These are phyloP conservation scores for Pristiophorus japonicus DNA, from an alignment of 2,113 vertebrate species.

Conservation along the genomic window DNA sequence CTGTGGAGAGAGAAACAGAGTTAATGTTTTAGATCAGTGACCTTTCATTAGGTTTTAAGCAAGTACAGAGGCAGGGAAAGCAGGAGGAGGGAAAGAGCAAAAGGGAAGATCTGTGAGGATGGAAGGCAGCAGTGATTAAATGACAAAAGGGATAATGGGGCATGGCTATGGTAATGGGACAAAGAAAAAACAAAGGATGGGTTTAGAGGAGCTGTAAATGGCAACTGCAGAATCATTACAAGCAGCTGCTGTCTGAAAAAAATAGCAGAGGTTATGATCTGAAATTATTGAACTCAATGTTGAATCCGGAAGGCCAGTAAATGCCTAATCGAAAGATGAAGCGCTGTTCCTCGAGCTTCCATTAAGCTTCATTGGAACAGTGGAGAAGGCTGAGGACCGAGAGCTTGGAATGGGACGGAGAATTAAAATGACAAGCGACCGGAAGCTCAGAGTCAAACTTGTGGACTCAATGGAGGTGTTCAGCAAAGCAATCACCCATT, in stretches of 20 bases:
- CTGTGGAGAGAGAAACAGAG: neutral
- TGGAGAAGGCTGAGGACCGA: neutral
- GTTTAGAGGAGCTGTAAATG: neutral
- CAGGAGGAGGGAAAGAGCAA: neutral
- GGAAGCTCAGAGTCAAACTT: too few species aligned
- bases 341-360: neutral
- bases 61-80: neutral
- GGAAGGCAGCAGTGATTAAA: neutral
- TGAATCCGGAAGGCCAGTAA: neutral
- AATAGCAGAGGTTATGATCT: neutral
- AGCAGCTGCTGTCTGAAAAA: neutral
- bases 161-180: neutral
- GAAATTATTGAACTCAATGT: neutral
- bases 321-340: too few species aligned
- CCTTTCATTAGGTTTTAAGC: neutral
- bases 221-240: neutral
- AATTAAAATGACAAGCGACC: too few species aligned
- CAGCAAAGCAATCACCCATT: too few species aligned
- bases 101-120: neutral
- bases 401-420: too few species aligned
- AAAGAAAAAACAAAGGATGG: neutral
- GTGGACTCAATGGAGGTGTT: too few species aligned
- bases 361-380: neutral
- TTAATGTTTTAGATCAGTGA: neutral
- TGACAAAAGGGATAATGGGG: neutral